phyloP scores from a whole-genome alignment of 2,797 vertebrate species.

The Smutsia gigantea region DNA sequence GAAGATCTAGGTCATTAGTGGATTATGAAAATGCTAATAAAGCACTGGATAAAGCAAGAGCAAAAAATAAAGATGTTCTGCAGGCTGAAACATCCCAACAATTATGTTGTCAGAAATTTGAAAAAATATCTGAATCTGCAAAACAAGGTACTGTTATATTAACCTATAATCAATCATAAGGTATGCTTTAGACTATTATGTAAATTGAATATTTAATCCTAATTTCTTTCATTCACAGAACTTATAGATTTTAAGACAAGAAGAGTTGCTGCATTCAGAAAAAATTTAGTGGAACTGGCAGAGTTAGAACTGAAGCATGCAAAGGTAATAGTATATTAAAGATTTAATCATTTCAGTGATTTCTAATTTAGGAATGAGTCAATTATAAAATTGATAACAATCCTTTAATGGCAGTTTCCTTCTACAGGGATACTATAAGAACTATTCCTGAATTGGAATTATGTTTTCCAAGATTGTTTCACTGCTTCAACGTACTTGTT shows the following conservation, averaged over 20 bases:
- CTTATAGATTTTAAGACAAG: conserved; percentile 98
- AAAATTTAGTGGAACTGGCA: conserved; percentile 99
- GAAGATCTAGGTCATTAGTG: conserved; percentile 95
- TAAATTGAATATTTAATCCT: conserved; percentile 14
- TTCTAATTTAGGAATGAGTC: not conserved
- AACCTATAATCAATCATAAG: conserved; percentile 23
- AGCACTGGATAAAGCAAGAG: conserved; percentile 97
- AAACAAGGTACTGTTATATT: conserved; percentile 93
- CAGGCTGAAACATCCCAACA: conserved; percentile 98
- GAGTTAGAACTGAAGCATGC: conserved; percentile 99
- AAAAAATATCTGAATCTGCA: conserved; percentile 98
- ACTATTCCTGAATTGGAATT: not conserved
- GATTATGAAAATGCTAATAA: conserved; percentile 99
- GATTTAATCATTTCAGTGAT: not conserved
- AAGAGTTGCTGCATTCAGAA: conserved; percentile 98
- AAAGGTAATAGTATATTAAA: conserved; percentile 89
- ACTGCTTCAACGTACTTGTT: not conserved
- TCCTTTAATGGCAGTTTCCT: not conserved
- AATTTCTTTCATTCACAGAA: conserved; percentile 86
- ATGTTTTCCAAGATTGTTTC: not conserved
- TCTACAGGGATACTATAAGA: not conserved
- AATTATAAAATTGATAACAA: not conserved
- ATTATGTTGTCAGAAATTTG: conserved; percentile 98
- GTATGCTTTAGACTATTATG: not conserved
- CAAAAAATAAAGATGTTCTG: conserved; percentile 98